phyloP scores from a whole-genome alignment of 2,888 invertebrate genomes.

The Sphaerophoria taeniata region DNA sequence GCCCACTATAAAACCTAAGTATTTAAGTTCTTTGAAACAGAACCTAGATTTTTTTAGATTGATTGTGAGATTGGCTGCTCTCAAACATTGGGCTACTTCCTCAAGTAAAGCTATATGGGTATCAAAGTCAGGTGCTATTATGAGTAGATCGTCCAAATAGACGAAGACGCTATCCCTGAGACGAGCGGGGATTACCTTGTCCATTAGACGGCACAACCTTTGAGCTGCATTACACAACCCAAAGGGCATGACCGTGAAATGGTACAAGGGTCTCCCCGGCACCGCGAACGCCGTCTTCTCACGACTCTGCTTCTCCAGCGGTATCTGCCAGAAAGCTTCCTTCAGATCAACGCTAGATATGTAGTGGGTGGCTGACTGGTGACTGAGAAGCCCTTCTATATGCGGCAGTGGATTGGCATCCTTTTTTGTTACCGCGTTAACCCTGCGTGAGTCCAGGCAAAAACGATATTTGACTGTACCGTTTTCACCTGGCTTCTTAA shows the following conservation, averaged over 20 bases:
- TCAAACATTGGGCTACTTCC: conserved; percentile 48
- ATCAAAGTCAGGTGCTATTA: neutral
- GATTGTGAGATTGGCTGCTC: conserved; percentile 51
- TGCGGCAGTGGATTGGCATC: too few species aligned
- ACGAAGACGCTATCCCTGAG: conserved; percentile 35
- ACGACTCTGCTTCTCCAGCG: neutral
- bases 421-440: too few species aligned
- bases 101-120: conserved; percentile 42
- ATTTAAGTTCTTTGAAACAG: conserved; percentile 54
- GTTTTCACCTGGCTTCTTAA: conserved; percentile 72
- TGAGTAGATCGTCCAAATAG: conserved; percentile 4
- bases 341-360: too few species aligned
- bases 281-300: too few species aligned
- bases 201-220: too few species aligned
- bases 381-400: too few species aligned
- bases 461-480: conserved; percentile 2
- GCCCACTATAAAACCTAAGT: conserved; percentile 54
- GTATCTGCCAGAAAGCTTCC: neutral
- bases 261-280: too few species aligned
- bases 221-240: too few species aligned
- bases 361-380: too few species aligned
- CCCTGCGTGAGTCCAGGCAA: conserved; percentile 29
- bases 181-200: neutral
- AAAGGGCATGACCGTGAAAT: too few species aligned
- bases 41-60: conserved; percentile 41